Conservation (phyloP, 2,797 vertebrate species). For the Brachyalestes nurse region DNA sequence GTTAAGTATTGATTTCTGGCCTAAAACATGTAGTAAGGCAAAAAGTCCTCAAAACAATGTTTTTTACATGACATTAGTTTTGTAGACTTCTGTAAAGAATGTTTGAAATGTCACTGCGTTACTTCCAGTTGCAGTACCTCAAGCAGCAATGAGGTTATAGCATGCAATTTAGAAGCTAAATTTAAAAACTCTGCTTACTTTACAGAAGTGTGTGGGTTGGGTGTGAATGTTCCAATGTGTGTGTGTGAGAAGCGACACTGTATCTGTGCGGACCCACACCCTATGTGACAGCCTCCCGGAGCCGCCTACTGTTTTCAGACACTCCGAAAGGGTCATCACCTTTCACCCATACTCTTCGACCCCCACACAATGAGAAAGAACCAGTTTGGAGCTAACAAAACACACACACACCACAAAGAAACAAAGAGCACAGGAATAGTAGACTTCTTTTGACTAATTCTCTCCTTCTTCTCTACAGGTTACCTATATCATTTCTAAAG, state of each 20-base stretch:
- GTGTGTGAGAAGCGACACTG: conserved; percentile 71
- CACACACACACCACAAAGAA: conserved; percentile 26
- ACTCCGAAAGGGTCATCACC: conserved; percentile 56
- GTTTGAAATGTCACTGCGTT: not conserved
- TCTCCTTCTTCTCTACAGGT: not conserved
- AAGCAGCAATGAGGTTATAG: not conserved
- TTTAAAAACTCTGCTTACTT: conserved; percentile 30
- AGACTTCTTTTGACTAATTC: not conserved
- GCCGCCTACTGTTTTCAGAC: conserved; percentile 62
- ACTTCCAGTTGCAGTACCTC: conserved; percentile 20
- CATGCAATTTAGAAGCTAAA: conserved; percentile 28
- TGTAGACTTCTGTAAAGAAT: no score
- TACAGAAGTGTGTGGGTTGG: conserved; percentile 60
- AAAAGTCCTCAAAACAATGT: no score
- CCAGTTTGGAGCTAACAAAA: conserved; percentile 54
- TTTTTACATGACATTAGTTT: no score
- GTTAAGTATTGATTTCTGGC: no score
- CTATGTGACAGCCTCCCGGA: conserved; percentile 58
- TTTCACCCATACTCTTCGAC: conserved; percentile 60
- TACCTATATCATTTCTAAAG: not conserved
- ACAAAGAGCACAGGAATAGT: not conserved
- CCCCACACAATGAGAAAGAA: conserved; percentile 57
- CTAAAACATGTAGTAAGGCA: no score
- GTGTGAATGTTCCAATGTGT: conserved; percentile 49
- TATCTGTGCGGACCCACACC: conserved; percentile 62